Evolutionary conservation across 2,797 vertebrate species (phyloP).

Genomic region (Chromobotia macracanthus): DNA sequence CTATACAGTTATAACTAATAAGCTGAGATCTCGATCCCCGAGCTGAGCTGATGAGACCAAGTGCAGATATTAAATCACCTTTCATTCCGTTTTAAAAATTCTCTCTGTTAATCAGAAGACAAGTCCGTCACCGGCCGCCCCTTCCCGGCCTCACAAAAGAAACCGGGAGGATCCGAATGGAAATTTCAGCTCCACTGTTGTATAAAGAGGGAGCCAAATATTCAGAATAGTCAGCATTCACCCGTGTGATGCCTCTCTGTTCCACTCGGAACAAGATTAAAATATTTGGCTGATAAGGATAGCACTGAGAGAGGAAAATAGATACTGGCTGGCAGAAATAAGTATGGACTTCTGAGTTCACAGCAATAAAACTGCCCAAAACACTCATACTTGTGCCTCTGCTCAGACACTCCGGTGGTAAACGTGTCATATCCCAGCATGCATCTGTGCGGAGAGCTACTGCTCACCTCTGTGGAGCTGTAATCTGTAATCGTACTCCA

Average conservation of each 20-base stretch:
- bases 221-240: conserved; percentile 64
- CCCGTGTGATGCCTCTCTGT: conserved; percentile 52
- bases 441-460: conserved; percentile 66
- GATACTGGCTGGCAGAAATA: background rate
- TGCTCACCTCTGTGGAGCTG: conserved; percentile 87
- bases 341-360: background rate
- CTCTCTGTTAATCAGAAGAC: conserved; percentile 95
- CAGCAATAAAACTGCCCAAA: conserved; percentile 13
- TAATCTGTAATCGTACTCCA: conserved; percentile 91
- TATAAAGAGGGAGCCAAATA: conserved; percentile 59
- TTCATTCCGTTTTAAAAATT: conserved; percentile 97
- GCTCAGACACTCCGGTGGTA: conserved; percentile 59
- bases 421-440: conserved; percentile 65
- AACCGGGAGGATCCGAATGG: conserved; percentile 84
- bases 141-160: conserved; percentile 90
- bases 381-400: conserved; percentile 20
- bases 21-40: conserved; percentile 93
- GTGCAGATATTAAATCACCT: conserved; percentile 99
- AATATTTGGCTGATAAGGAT: conserved; percentile 51
- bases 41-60: conserved; percentile 97
- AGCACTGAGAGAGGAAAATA: background rate
- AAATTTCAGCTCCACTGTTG: conserved; percentile 82
- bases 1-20: conserved; percentile 99
- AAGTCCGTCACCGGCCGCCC: conserved; percentile 84
- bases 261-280: conserved; percentile 47